A percentile compares a stretch with the other conserved stretches of the same genome.
Conservation (phyloP, 2,888 invertebrate genomes). For the Rotaria sp. region DNA sequence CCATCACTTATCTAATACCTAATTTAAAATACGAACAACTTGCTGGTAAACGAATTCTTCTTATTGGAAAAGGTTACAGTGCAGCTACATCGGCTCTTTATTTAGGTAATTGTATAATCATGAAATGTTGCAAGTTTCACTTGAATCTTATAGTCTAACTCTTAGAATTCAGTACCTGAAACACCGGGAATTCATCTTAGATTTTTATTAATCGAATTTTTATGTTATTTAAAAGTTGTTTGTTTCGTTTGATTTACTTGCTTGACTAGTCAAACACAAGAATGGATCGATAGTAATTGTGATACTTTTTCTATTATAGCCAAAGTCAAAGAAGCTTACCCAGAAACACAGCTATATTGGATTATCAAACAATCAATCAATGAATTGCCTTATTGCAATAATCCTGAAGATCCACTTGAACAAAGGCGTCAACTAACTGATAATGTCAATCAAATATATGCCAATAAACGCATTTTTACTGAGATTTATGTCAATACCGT, state of each 20-base stretch:
- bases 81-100: not conserved
- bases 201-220: too few species aligned
- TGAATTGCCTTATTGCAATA: not conserved
- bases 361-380: not conserved
- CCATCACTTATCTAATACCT: not conserved
- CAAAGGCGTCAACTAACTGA: not conserved
- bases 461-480: not conserved
- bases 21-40: not conserved
- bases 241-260: too few species aligned
- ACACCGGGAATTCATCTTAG: too few species aligned
- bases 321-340: not conserved
- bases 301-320: not conserved
- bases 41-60: not conserved
- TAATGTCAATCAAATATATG: not conserved
- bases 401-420: not conserved
- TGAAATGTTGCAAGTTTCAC: too few species aligned
- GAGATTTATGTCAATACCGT: not conserved
- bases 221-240: too few species aligned
- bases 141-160: too few species aligned
- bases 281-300: too few species aligned
- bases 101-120: not conserved
- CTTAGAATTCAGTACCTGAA: too few species aligned
- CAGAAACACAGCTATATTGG: not conserved
- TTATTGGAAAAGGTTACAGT: constrained; percentile 8
- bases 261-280: too few species aligned